phyloP scores from a whole-genome alignment of 2,113 vertebrate genomes.

The Neoarius graeffei region DNA sequence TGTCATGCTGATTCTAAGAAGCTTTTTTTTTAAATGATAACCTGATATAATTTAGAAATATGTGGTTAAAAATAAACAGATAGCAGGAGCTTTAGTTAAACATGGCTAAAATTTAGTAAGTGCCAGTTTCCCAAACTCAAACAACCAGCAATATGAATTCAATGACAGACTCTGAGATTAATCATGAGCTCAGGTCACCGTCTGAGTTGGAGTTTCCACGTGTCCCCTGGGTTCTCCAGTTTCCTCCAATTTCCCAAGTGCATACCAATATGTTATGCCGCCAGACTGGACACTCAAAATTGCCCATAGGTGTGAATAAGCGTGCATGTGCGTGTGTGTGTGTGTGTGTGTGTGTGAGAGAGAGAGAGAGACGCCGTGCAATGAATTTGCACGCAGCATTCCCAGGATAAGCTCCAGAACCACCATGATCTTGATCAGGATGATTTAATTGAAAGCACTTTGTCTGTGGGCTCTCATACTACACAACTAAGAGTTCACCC shows the following conservation, averaged over 20 bases:
- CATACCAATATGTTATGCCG: neutral
- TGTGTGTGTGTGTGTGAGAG: neutral
- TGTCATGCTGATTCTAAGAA: neutral
- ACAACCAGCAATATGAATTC: neutral
- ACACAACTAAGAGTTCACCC: neutral
- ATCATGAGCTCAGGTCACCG: neutral
- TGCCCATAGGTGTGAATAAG: neutral
- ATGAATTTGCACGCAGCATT: no score
- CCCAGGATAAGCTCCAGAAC: neutral
- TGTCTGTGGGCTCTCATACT: neutral
- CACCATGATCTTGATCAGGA: neutral
- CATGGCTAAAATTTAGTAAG: neutral
- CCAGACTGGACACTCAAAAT: neutral
- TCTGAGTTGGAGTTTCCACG: neutral
- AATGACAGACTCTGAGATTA: neutral
- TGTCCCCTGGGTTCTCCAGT: neutral
- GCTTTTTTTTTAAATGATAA: neutral
- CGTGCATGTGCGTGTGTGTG: neutral
- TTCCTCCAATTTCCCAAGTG: neutral
- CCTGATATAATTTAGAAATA: neutral
- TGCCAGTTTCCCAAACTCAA: neutral
- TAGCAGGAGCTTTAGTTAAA: neutral
- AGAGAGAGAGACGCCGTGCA: no score
- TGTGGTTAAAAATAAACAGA: neutral
- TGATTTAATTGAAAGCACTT: neutral